Percentiles rank a stretch among this genome's conserved stretches.
These are phyloP conservation scores for Chirona hameri DNA, from an alignment of 2,888 invertebrate species.

Conservation along the genomic window DNA sequence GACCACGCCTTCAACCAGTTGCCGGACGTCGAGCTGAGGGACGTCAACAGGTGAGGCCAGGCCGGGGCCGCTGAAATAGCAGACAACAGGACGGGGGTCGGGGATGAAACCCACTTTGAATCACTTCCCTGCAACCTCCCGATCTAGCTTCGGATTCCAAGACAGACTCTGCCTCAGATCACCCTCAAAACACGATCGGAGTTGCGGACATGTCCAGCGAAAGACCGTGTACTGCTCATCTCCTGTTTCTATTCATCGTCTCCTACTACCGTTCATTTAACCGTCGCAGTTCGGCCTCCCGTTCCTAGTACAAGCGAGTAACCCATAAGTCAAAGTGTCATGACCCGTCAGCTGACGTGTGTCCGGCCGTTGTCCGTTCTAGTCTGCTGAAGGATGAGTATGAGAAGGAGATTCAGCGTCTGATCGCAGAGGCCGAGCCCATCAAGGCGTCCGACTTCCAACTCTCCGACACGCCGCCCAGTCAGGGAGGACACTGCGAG, in stretches of 20 bases:
- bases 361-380: neutral
- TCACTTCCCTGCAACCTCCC: too few relatives aligned
- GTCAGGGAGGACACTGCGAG: slow-evolving; percentile 51
- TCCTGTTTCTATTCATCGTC: neutral
- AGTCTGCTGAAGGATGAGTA: neutral
- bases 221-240: too few relatives aligned
- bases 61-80: too few relatives aligned
- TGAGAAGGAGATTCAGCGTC: neutral
- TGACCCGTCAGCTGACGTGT: neutral
- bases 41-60: slow-evolving; percentile 50
- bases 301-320: too few relatives aligned
- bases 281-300: too few relatives aligned
- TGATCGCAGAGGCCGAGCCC: neutral
- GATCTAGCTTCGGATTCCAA: too few relatives aligned
- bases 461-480: neutral
- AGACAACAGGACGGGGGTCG: too few relatives aligned
- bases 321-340: neutral
- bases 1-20: slow-evolving; percentile 54
- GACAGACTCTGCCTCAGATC: too few relatives aligned
- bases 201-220: too few relatives aligned
- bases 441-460: neutral
- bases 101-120: too few relatives aligned
- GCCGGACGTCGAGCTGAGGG: slow-evolving; percentile 51
- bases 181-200: too few relatives aligned
- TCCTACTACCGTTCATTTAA: neutral